Base-by-base conservation (phyloP, 2,888 invertebrate species). In the Eupelmus urozonus region DNA sequence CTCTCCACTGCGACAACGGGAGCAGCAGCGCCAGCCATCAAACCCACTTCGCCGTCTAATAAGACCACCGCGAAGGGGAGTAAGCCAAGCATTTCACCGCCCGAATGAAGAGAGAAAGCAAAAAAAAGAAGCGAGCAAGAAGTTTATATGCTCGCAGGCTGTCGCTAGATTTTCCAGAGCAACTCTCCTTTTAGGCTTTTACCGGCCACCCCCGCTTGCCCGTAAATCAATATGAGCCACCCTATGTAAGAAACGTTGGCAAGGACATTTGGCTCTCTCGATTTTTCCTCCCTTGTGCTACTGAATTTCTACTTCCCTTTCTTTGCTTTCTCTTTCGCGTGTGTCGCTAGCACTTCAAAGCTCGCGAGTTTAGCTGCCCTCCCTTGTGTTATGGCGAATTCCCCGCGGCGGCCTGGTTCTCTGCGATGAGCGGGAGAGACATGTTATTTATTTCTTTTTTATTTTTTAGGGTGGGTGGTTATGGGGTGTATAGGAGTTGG, bases 251-350 rank as follows among this genome's bases (percentile, higher is more conserved):
- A 72, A 70, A 60, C 59, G 76, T 55, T 45, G 69, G 67, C 72
- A 76, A 69, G 69, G 76, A 79, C 67, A 67, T 76, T 79, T 72
- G 71, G 55, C 79, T 72, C 63, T 72, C 70, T 75, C 73, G 34
- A 63, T 78, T 78, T 69, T 69, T 78, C 57, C 78, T 49, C 78
- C 72, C 78, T 67, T 34, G 42, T 7, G 16, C 13, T 45, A 20
- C 53, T 53, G 2, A 20, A 18, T 53, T 16, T 53, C 53, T 20
- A 18, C 20, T 11, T 53, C 53, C 20, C 20, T 18, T 20, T 20
- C 16, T 34, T 9, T 34, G 5, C 25, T 25, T 25, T 25, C 16
- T 55, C 25, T 23, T 59, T 29, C 29, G 29, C 16, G 4, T 5
- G 20, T 20, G 23, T 16, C 29, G 18, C 29, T n/a, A n/a, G n/a